Evolutionary conservation across 2,888 invertebrate species (phyloP), one percentile per base, ranked within the genome.

Genomic region (Leptopilina drosophilae): DNA sequence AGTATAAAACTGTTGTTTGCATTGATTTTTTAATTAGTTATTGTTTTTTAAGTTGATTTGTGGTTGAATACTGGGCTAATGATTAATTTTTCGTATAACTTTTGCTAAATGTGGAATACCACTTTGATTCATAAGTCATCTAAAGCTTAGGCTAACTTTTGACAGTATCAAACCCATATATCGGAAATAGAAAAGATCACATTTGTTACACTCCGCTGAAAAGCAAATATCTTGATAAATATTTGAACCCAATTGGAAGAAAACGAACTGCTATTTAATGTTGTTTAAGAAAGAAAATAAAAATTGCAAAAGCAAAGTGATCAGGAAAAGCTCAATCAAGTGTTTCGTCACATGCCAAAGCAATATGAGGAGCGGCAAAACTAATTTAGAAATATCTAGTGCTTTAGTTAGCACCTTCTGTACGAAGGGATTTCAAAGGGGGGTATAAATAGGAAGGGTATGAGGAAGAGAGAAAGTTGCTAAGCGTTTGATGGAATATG

Each of bases 401-500:
- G 86, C 86, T 87, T 86, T 87, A 87, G 87, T 87, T 85, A 85
- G 83, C 83, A 85, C 87, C 86, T 83, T 83, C 80, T 81, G 81
- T 82, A 12, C 3, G 49, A 4, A 49, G 4, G 49, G 49, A 79
- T 81, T 83, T 84, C 78, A 26, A 80, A 82, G 78, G 77, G 81
- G 82, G 69, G 76, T 78, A 84, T 83, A 81, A 81, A 83, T 82
- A 73, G 84, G 77, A 73, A 82, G 77, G 81, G 81, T 83, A 79
- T 83, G 85, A 84, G 85, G 84, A 83, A 84, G 80, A 73, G 84
- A 84, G 80, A 67, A 78, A 83, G 78, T 81, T 81, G 82, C 84
- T 78, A 83, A 87, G 84, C 82, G 83, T 85, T 86, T 89, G 89
- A 89, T 89, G 89, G 89, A 89, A 88, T 86, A 89, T 89, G 89